Conservation (phyloP, 2,797 vertebrate genomes). For the Fundulus diaphanus region DNA sequence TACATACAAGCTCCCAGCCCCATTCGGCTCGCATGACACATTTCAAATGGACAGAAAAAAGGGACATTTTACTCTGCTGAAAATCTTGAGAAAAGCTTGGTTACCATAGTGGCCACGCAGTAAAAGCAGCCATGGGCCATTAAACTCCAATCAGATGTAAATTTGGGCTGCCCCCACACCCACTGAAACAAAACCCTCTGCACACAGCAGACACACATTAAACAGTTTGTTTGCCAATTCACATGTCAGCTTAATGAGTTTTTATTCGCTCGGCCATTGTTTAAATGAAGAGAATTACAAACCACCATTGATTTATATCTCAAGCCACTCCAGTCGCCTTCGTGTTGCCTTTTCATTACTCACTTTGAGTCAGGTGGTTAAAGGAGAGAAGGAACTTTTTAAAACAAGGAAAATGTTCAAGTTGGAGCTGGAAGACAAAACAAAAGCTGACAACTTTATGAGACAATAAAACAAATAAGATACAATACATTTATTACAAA, state of each 20-base stretch:
- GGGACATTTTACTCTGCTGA: constrained; percentile 89
- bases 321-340: constrained; percentile 82
- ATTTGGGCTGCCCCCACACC: constrained; percentile 83
- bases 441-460: not conserved
- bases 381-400: constrained; percentile 42
- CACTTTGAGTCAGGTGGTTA: constrained; percentile 51
- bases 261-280: constrained; percentile 88
- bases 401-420: constrained; percentile 22
- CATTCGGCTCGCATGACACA: constrained; percentile 86
- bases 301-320: constrained; percentile 90
- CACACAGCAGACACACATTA: constrained; percentile 85
- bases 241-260: constrained; percentile 92
- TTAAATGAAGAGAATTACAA: constrained; percentile 89
- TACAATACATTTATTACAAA: not conserved
- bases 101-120: constrained; percentile 84
- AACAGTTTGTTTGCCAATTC: constrained; percentile 95
- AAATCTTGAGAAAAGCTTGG: constrained; percentile 93
- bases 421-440: not conserved
- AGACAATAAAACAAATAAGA: not conserved
- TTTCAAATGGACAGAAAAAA: constrained; percentile 89
- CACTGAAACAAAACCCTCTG: constrained; percentile 75
- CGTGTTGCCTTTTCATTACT: constrained; percentile 55
- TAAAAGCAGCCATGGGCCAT: constrained; percentile 85
- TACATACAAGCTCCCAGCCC: constrained; percentile 88
- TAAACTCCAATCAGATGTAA: constrained; percentile 96